Evolutionary conservation across 2,113 vertebrate genomes (phyloP), one percentile per base, ranked within the genome.

Genomic region (Cynopterus brachyotis): DNA sequence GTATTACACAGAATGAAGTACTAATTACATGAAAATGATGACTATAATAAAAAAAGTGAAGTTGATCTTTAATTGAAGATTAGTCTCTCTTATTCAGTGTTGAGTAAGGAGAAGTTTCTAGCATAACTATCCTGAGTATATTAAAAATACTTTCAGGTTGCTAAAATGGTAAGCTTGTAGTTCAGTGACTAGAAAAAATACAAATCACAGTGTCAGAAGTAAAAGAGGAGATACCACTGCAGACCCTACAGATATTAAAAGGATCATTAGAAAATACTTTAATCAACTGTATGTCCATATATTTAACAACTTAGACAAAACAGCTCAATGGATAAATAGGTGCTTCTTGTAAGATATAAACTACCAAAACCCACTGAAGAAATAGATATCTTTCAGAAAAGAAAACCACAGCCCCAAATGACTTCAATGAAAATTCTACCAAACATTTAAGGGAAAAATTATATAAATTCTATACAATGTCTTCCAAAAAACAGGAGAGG

Each of bases 101-200:
- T 93, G 70, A 76, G 16, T 86, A 87, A 91, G 40, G 88, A 62
- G 67, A 64, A 75, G 57, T 89, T 94, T 88, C 53, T 60, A 94
- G 47, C 8, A 47, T 50, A 94, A 32, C 45, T 95, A 79, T 73
- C 59, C 83, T 83, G 8, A 87, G 24, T 80, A 19, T 13, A 83
- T 88, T 85, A 66, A 86, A 87, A 90, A 53, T 69, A 26, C 45
- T 87, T 89, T 92, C 8, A n/a, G 24, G 47, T 84, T 17, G 92
- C 11, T 83, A 69, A 84, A 69, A 6, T 78, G 64, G 5, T 53
- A 94, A 84, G 15, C 40, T 64, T 92, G n/a, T 79, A 79, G 55
- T 1, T 55, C 20, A 32, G 15, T 55, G 67, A 70, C 24, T 67
- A 87, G 42, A 35, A 59, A 79, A 88, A 87, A 79, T 76, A 79